These are phyloP conservation scores for Aramus guarauna DNA, from an alignment of 2,113 vertebrate genomes.

Conservation along the genomic window DNA sequence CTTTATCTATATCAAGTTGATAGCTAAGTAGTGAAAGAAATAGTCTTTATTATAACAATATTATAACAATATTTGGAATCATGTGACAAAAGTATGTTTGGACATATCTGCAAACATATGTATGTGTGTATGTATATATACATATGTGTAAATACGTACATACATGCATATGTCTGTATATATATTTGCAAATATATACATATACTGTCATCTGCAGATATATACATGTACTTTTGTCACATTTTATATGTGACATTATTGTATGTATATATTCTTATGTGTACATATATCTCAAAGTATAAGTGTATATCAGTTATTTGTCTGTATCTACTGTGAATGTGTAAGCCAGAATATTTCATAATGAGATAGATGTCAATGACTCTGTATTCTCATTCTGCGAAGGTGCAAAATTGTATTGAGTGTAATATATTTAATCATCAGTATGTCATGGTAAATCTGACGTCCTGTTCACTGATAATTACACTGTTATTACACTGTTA, in stretches of 20 bases:
- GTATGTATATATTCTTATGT: not conserved
- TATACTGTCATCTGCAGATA: not conserved
- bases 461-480: not conserved
- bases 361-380: not conserved
- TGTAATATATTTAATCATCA: not conserved
- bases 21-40: not conserved
- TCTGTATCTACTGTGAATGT: not conserved
- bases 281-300: not conserved
- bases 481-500: not conserved
- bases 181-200: not conserved
- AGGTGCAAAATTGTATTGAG: not conserved
- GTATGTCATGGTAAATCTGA: not conserved
- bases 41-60: no score
- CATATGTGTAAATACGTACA: accelerated
- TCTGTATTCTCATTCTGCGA: not conserved
- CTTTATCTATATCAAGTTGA: not conserved
- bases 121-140: not conserved
- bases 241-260: not conserved
- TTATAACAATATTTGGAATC: not conserved
- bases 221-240: not conserved
- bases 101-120: not conserved
- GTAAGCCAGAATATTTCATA: not conserved
- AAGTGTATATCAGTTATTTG: not conserved
- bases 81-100: not conserved
- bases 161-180: not conserved